A percentile compares a stretch with the other conserved stretches of the same genome.
These are phyloP conservation scores for Cheilosia variabilis DNA, from an alignment of 2,888 invertebrate species.

Conservation along the genomic window DNA sequence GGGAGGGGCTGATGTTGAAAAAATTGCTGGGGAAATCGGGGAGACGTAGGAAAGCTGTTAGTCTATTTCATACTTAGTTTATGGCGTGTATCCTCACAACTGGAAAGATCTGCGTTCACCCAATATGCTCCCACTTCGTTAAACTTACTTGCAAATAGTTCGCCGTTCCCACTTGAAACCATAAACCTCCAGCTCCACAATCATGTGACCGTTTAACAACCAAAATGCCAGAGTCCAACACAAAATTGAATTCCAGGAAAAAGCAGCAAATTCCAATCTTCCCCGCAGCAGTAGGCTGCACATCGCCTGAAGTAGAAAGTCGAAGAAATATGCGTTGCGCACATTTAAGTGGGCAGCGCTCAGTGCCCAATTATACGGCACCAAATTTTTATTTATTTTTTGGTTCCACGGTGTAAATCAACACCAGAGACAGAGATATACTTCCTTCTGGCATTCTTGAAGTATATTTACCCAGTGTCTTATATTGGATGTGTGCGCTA, in stretches of 20 bases:
- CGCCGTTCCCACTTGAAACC: not conserved
- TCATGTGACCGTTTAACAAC: not conserved
- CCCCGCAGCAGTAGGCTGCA: slow-evolving; percentile 20
- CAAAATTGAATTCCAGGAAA: not conserved
- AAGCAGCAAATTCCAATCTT: slow-evolving; percentile 6
- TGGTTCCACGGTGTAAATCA: slow-evolving; percentile 37
- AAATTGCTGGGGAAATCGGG: too few relatives aligned
- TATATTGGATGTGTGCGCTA: slow-evolving; percentile 4
- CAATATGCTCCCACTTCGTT: too few relatives aligned
- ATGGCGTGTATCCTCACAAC: too few relatives aligned
- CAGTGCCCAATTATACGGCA: slow-evolving; percentile 17
- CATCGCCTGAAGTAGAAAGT: slow-evolving; percentile 30
- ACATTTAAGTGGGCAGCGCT: slow-evolving; percentile 38
- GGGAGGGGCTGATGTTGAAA: too few relatives aligned
- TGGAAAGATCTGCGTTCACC: too few relatives aligned
- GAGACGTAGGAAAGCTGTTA: too few relatives aligned
- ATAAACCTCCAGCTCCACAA: slow-evolving; percentile 2
- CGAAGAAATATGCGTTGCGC: slow-evolving; percentile 40
- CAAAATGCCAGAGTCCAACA: not conserved
- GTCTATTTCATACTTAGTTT: too few relatives aligned
- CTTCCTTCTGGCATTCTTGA: slow-evolving; percentile 22
- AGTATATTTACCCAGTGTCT: slow-evolving; percentile 1
- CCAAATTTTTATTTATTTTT: not conserved
- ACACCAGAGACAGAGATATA: not conserved
- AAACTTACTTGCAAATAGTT: too few relatives aligned